Evolutionary conservation across 2,888 invertebrate genomes (phyloP).

Genomic region (Pyrrhia umbra): DNA sequence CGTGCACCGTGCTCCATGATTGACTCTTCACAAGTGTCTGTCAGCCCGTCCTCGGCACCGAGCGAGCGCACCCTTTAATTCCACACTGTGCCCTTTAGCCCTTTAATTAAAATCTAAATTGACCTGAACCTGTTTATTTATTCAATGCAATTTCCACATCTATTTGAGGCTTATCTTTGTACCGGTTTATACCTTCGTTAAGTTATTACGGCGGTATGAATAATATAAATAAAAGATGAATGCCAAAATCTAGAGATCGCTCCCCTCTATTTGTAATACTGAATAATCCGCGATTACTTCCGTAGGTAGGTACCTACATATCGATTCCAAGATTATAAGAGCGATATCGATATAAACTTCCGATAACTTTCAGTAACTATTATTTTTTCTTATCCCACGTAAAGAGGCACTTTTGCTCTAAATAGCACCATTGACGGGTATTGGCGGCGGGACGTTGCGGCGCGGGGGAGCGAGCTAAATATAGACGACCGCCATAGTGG

Average conservation of each 20-base stretch:
- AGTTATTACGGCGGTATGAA: conserved; percentile 18
- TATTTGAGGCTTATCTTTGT: conserved; percentile 25
- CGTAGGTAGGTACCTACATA: conserved; percentile 6
- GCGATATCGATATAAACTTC: conserved; percentile 32
- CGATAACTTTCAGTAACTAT: conserved; percentile 55
- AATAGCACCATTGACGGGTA: conserved; percentile 85
- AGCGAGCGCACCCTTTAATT: conserved; percentile 36
- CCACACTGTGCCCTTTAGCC: conserved; percentile 23
- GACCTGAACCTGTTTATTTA: conserved; percentile 45
- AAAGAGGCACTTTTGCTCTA: conserved; percentile 73
- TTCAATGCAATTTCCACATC: conserved; percentile 43
- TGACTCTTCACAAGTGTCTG: conserved; percentile 35
- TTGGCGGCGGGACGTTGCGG: conserved; percentile 64
- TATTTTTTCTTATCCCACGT: conserved; percentile 61
- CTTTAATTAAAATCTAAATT: conserved; percentile 55
- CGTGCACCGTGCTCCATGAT: conserved; percentile 32
- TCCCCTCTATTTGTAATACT: conserved; percentile 27
- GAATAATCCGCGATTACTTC: conserved; percentile 22
- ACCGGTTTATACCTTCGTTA: conserved; percentile 27
- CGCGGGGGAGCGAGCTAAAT: conserved; percentile 77
- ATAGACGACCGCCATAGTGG: conserved; percentile 85
- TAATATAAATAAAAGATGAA: conserved; percentile 31
- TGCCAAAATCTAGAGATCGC: conserved; percentile 8
- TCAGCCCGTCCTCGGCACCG: conserved; percentile 6
- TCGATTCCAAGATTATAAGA: conserved; percentile 6